Conservation (phyloP, 2,797 vertebrate genomes). For the Lagocephalus sceleratus region DNA sequence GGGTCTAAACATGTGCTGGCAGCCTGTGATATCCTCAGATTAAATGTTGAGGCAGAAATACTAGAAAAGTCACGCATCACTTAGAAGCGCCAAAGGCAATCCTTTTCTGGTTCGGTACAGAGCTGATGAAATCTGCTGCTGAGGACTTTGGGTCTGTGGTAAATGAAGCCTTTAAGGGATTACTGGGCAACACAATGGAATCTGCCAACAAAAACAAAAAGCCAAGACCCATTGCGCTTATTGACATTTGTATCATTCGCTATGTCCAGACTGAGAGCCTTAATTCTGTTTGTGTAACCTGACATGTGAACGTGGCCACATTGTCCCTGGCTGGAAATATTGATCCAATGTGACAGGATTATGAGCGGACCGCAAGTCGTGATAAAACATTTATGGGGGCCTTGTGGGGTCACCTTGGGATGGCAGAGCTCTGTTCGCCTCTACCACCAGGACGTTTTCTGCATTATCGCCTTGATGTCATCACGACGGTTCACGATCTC, state of each 20-base stretch:
- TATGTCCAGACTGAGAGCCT: conserved; percentile 3
- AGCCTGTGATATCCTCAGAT: conserved; percentile 49
- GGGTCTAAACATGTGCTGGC: conserved; percentile 51
- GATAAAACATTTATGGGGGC: conserved; percentile 63
- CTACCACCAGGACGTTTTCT: conserved; percentile 17
- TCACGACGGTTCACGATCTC: conserved; percentile 31
- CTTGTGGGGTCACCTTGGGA: conserved; percentile 57
- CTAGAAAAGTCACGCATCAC: conserved; percentile 55
- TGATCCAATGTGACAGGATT: conserved; percentile 36
- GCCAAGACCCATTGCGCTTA: conserved; percentile 18
- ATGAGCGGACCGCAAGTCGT: conserved; percentile 13
- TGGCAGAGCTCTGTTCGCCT: conserved; percentile 20
- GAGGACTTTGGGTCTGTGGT: conserved; percentile 28
- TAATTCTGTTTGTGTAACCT: neutral
- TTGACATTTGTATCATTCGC: conserved; percentile 18
- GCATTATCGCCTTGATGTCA: conserved; percentile 56
- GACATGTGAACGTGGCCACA: conserved; percentile 6
- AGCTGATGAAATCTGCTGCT: conserved; percentile 35
- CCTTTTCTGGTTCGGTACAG: conserved; percentile 37
- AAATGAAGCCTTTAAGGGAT: conserved; percentile 43
- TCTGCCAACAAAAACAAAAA: conserved; percentile 21
- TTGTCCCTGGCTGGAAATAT: conserved; percentile 17
- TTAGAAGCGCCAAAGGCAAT: conserved; percentile 59
- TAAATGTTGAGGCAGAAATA: conserved; percentile 50
- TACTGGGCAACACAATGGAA: conserved; percentile 47